Evolutionary conservation across 2,888 invertebrate genomes (phyloP).

Genomic region (Harpalus rubripes): DNA sequence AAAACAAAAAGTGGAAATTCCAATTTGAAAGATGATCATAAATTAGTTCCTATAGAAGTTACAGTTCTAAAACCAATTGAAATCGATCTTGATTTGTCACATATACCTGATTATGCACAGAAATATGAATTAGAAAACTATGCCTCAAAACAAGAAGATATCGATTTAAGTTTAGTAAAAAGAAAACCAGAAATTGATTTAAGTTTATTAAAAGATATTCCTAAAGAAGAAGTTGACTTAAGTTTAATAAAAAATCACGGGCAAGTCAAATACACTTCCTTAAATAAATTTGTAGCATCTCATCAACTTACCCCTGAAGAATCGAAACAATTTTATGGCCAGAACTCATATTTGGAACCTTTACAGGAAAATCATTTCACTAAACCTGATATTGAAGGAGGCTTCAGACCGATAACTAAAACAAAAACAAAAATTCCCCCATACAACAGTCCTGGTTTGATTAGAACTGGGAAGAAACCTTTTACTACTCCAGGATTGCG

Average conservation of each 20-base stretch:
- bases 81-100: constrained; percentile 70
- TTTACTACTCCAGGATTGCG: constrained; percentile 78
- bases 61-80: constrained; percentile 72
- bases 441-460: constrained; percentile 72
- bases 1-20: constrained; percentile 67
- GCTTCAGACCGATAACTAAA: constrained; percentile 73
- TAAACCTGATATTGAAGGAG: constrained; percentile 71
- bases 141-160: no score
- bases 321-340: constrained; percentile 69
- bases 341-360: constrained; percentile 58
- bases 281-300: constrained; percentile 63
- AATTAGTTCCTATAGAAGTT: constrained; percentile 72
- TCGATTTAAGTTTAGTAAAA: neutral
- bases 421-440: constrained; percentile 69
- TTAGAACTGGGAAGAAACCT: constrained; percentile 75
- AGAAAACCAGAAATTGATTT: constrained; percentile 33
- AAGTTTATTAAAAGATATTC: constrained; percentile 39
- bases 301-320: constrained; percentile 72
- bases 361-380: constrained; percentile 45
- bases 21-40: constrained; percentile 66
- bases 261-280: constrained; percentile 66
- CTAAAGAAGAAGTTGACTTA: constrained; percentile 51
- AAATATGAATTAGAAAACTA: neutral
- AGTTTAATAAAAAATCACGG: constrained; percentile 53
- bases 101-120: constrained; percentile 54